Base-by-base conservation (phyloP, 2,888 invertebrate species). In the Eupithecia abbreviata region DNA sequence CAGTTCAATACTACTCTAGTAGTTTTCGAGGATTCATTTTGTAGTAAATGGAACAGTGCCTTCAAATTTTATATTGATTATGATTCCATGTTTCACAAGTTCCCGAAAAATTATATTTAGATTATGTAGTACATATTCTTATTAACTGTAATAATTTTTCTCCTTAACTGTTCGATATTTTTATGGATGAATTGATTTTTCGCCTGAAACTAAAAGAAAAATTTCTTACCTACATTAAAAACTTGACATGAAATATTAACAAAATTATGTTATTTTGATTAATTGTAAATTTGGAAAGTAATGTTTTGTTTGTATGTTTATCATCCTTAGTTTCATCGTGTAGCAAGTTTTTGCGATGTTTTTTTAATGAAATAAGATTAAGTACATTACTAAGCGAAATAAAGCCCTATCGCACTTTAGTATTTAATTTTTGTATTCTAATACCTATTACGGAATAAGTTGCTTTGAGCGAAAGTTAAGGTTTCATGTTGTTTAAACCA, bases 401-500 rank as follows among this genome's bases (percentile, higher is more conserved):
- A 67, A 66, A n/a, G 85, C 86, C 84, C 80, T 86, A 82, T 88
- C 85, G 89, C 90, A 90, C 89, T 87, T 83, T 86, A 87, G 92
- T 92, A 89, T 84, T 83, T 90, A 87, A 87, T 91, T 87, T 62
- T 87, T 86, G 82, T 86, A 90, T 89, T 89, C 84, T 90, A 90
- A 76, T 81, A 82, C 77, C 82, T 86, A 87, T 85, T 86, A 87
- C 88, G 88, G 85, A 77, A 84, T 88, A 88, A 86, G 87, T 88
- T 87, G 94, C 93, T 94, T 93, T 90, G 91, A 91, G 91, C 91
- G 90, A 90, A 91, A 86, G 90, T 91, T 91, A 88, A 84, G 89
- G 90, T 91, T 93, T 92, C 91, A 89, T 89, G 90, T 92, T 93
- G 91, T 93, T 92, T 89, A 90, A 92, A 94, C 92, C 93, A 92